These are phyloP conservation scores for Phycodurus eques DNA, from an alignment of 2,113 vertebrate species.

Conservation along the genomic window DNA sequence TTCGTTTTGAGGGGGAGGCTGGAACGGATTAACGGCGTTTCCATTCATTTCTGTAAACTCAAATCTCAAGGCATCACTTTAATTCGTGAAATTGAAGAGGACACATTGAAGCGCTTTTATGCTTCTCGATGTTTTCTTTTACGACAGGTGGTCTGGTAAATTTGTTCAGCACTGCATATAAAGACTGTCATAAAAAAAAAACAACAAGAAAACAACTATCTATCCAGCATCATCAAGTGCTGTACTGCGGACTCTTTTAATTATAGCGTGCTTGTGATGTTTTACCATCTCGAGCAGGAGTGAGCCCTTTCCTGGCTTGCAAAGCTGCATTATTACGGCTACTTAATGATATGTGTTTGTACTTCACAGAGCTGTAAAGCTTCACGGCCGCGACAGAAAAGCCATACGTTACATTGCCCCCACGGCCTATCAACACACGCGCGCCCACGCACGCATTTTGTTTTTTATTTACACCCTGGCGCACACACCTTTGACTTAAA, in stretches of 20 bases:
- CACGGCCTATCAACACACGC: neutral
- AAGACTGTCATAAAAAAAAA: neutral
- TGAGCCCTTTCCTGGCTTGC: neutral
- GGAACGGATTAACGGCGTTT: neutral
- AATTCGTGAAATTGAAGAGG: neutral
- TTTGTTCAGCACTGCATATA: neutral
- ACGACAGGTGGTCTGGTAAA: neutral
- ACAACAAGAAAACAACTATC: neutral
- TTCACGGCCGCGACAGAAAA: conserved; percentile 21
- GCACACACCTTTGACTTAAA: neutral
- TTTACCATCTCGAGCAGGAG: conserved; percentile 12
- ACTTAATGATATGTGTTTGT: conserved; percentile 27
- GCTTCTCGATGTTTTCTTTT: neutral
- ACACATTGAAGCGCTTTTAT: neutral
- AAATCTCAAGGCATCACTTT: neutral
- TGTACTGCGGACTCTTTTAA: neutral
- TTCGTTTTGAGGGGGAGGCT: neutral
- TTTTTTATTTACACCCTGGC: neutral
- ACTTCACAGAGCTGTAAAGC: conserved; percentile 1
- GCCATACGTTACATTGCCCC: conserved; percentile 10
- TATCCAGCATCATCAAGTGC: neutral
- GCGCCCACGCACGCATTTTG: neutral
- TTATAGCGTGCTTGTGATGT: neutral
- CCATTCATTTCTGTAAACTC: neutral
- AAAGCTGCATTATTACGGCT: neutral